These are phyloP conservation scores for Exephanes ischioxanthus DNA, from an alignment of 2,888 invertebrate species.

Conservation along the genomic window DNA sequence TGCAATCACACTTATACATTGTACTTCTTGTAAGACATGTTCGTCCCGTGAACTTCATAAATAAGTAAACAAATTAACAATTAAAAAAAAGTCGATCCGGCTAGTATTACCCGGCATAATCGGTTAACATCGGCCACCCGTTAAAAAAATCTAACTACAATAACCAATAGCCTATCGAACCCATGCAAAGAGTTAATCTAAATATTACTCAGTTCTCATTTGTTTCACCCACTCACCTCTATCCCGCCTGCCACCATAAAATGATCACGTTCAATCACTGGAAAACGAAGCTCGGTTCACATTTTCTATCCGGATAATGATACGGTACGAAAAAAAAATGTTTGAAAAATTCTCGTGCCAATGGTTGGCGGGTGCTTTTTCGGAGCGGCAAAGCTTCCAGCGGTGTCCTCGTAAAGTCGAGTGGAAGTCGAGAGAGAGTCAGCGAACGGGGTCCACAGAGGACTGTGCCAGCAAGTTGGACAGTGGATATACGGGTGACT, in stretches of 20 bases:
- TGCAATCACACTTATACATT: no score
- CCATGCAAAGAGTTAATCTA: neutral
- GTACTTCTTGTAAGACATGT: no score
- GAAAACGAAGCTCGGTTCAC: neutral
- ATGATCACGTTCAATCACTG: neutral
- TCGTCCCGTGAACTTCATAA: no score
- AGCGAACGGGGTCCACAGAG: slow-evolving; percentile 32
- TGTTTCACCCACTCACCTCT: neutral
- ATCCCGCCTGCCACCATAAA: neutral
- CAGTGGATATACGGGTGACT: slow-evolving; percentile 56
- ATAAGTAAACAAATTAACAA: no score
- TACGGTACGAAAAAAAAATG: slow-evolving; percentile 6
- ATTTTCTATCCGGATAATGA: slow-evolving; percentile 5
- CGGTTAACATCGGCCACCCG: no score
- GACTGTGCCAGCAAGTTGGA: slow-evolving; percentile 55
- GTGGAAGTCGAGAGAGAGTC: slow-evolving; percentile 32
- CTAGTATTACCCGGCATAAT: no score
- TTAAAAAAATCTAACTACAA: no score
- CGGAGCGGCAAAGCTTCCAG: slow-evolving; percentile 24
- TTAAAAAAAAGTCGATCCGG: no score
- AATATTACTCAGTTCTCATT: neutral
- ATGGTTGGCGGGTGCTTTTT: slow-evolving; percentile 19
- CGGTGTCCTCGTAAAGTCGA: neutral
- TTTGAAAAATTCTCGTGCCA: neutral
- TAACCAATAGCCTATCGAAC: no score